Evolutionary conservation across 2,888 invertebrate genomes (phyloP), one percentile per base, ranked within the genome.

Genomic region (Mesodorylaimus sp.): DNA sequence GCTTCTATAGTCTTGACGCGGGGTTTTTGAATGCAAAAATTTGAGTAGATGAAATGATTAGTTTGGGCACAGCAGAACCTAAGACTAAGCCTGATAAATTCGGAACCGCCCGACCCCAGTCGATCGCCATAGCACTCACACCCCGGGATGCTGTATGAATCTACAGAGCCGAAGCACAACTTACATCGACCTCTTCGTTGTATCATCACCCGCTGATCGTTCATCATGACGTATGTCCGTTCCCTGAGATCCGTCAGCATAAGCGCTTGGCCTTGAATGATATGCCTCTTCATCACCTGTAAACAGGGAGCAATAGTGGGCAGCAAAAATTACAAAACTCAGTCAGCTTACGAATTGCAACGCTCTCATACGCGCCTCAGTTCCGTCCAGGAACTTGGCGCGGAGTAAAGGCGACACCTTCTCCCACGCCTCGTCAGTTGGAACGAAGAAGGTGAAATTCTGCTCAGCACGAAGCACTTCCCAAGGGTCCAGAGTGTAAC

Each of bases 371-470:
- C 55, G 56, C 58, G 60, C 60, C 49, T 66, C 64, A 28, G 60
- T 56, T 26, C 65, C 65, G 52, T 66, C 64, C 24, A 54, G 57
- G 59, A 65, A 63, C 43, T 58, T 47, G 48, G 55, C 54, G 21
- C 53, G 49, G 27, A 65, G 47, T 10, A 58, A 47, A 2, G 60
- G 61, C n/a, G 60, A 48, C 57, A 81, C 79, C 59, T 79, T 77
- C 46, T 77, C 74, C 91, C 91, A 91, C 48, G 87, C 91, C 62
- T 78, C 79, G 65, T 93, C 81, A 32, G 82, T 76, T 0, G 91
- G 89, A 10, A 85, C 87, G 64, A 91, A 88, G 69, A 83, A 85
- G 1, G 91, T 91, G 70, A 80, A 88, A 50, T 81, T 64, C 53
- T 63, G 65, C 46, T 62, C 62, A 5, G 62, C 62, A 5, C 60